Evolutionary conservation across 2,113 vertebrate genomes (phyloP), one percentile per base, ranked within the genome.

Genomic region (Sinocyclocheilus anshuiensis): DNA sequence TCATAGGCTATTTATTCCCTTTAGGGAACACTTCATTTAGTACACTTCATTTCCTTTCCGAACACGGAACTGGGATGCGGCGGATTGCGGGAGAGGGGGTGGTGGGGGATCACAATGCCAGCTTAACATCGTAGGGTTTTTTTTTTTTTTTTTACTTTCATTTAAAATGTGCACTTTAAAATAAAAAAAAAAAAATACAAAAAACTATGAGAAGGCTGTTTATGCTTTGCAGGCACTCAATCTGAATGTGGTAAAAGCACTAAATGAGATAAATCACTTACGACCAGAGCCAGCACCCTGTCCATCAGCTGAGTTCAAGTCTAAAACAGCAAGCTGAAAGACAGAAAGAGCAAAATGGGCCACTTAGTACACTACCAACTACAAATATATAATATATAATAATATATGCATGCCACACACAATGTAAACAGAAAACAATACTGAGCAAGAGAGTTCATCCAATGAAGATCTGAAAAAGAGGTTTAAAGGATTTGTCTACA

Each of bases 311-410:
- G 97, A 97, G 93, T 98, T 98, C 95, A 99, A 97, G 97, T 99
- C 98, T 97, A 99, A 97, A 95, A 94, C 98, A 98, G 98, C 97
- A 95, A 99, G 97, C 98, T 99, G 65, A 2, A 91, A 92, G 80
- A 84, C 33, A 86, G 22, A 75, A 87, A 42, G 67, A 45, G 15
- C 45, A 77, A 33, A 8, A 83, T 48, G 15, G 1, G 22, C 81
- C 59, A 83, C 12, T 85, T n/a, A 81, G 2, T 24, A 65, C 33
- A 53, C 1, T 8, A 45, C 39, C 36, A 22, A 11, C 20, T 29
- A 20, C 20, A 61, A 9, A 42, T 9, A 42, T 9, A 42, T 1
- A 9, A 2, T 33, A 29, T 29, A 29, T 29, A 29, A 29, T 29
- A 33, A 26, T 6, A 39, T 16, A 77, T 77, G 76, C 36, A 61